phyloP scores from a whole-genome alignment of 2,797 vertebrate species.

The Manis javanica region DNA sequence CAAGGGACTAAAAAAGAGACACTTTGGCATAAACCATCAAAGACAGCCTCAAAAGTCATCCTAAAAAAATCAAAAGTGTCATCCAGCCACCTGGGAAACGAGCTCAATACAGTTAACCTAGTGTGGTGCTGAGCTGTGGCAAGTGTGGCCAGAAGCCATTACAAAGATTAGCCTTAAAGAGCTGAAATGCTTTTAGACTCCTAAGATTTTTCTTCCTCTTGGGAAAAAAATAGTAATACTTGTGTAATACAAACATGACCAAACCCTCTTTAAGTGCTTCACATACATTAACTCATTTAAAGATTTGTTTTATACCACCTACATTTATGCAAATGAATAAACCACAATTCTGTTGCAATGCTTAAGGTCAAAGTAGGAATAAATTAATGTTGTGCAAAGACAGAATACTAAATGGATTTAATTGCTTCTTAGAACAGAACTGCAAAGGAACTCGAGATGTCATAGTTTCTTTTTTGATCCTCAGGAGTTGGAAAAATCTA shows the following conservation, averaged over 20 bases:
- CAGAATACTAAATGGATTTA: not conserved
- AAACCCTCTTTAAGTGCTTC: not conserved
- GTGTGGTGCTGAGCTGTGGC: not conserved
- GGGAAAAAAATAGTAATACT: slow-evolving; percentile 8
- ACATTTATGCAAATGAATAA: slow-evolving; percentile 19
- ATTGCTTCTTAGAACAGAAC: slow-evolving; percentile 44
- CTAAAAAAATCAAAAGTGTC: slow-evolving; percentile 29
- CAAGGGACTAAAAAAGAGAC: not conserved
- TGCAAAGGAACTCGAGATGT: not conserved
- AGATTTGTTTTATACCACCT: not conserved
- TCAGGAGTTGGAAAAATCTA: slow-evolving; percentile 17
- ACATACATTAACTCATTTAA: not conserved
- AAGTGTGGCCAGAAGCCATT: not conserved
- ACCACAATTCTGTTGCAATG: slow-evolving; percentile 38
- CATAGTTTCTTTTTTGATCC: not conserved
- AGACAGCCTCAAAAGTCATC: slow-evolving; percentile 41
- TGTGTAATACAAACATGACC: not conserved
- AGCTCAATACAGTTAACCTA: not conserved
- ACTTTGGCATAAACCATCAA: slow-evolving; percentile 19
- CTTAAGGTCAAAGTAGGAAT: slow-evolving; percentile 13
- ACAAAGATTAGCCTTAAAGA: not conserved
- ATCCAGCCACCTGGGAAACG: not conserved
- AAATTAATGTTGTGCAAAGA: slow-evolving; percentile 39
- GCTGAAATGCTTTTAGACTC: not conserved
- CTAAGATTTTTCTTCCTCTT: not conserved